Conservation (phyloP, 1,140 invertebrate genomes). For the Drosophila auraria region DNA sequence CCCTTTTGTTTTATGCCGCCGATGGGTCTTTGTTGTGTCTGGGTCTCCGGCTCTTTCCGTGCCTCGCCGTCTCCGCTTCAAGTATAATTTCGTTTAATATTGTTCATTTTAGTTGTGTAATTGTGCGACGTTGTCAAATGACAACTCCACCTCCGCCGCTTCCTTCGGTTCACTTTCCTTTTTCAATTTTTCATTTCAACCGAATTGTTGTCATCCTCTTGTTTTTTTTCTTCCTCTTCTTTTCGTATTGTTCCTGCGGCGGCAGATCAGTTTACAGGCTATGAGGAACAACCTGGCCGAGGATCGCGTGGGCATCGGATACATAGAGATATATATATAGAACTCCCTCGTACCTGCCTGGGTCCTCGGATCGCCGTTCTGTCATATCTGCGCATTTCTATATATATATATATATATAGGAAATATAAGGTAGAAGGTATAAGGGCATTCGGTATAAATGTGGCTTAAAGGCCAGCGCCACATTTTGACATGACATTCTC, state of each 20-base stretch:
- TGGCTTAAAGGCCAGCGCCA: slow-evolving; percentile 64
- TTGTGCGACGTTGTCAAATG: slow-evolving; percentile 69
- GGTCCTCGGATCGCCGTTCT: slow-evolving; percentile 39
- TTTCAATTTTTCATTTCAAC: slow-evolving; percentile 69
- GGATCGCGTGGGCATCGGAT: slow-evolving; percentile 61
- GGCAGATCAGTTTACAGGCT: slow-evolving; percentile 69
- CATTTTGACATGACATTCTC: slow-evolving; percentile 79
- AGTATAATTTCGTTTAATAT: slow-evolving; percentile 83
- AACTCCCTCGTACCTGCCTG: slow-evolving; percentile 25
- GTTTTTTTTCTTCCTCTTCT: slow-evolving; percentile 5
- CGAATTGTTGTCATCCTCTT: slow-evolving; percentile 45
- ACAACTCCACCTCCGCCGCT: slow-evolving; percentile 51
- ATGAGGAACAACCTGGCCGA: slow-evolving; percentile 23
- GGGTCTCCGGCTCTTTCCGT: slow-evolving; percentile 32
- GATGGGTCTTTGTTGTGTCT: slow-evolving; percentile 71
- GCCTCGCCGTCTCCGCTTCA: slow-evolving; percentile 1
- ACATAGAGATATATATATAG: slow-evolving; percentile 19
- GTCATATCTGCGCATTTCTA: slow-evolving; percentile 54
- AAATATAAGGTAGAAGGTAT: slow-evolving; percentile 4
- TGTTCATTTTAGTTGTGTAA: slow-evolving; percentile 83
- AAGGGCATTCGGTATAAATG: slow-evolving; percentile 26
- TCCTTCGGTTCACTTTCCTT: slow-evolving; percentile 70
- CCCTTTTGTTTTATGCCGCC: slow-evolving; percentile 82
- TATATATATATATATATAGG: slow-evolving; percentile 1
- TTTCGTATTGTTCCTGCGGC: slow-evolving; percentile 57